These are phyloP conservation scores for Anolis carolinensis DNA, from an alignment of 2,113 vertebrate species.

Conservation along the genomic window DNA sequence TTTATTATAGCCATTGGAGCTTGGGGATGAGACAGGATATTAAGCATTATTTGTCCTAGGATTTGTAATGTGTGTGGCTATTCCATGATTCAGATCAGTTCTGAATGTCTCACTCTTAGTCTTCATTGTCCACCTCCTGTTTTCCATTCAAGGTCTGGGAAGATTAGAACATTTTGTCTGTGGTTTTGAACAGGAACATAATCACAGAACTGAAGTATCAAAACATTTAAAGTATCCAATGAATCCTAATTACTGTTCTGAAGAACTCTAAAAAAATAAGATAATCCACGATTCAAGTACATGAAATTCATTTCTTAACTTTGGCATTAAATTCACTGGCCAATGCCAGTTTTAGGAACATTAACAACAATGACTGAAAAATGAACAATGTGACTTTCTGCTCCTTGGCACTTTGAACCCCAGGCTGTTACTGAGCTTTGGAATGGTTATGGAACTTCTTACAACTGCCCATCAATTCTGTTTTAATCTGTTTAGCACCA, in stretches of 20 bases:
- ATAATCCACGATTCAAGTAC: neutral
- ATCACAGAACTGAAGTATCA: too few species aligned
- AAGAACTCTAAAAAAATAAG: too few species aligned
- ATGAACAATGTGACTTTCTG: neutral
- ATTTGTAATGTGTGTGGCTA: too few species aligned
- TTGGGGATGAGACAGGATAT: neutral
- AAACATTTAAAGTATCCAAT: too few species aligned
- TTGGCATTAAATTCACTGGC: neutral
- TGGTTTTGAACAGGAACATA: too few species aligned
- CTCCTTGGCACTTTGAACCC: neutral
- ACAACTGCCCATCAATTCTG: neutral
- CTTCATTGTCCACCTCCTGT: too few species aligned
- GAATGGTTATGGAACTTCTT: slow-evolving; percentile 3
- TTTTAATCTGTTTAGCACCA: slow-evolving; percentile 18
- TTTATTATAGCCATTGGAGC: neutral
- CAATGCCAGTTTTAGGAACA: neutral
- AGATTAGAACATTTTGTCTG: too few species aligned
- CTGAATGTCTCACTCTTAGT: too few species aligned
- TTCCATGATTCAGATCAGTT: too few species aligned
- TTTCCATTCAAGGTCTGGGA: too few species aligned
- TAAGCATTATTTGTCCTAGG: neutral
- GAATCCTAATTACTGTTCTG: too few species aligned
- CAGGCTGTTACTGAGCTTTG: neutral
- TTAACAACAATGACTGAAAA: neutral
- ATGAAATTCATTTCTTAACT: neutral